Evolutionary conservation across 2,797 vertebrate species (phyloP).

Genomic region (Lerista edwardsae): DNA sequence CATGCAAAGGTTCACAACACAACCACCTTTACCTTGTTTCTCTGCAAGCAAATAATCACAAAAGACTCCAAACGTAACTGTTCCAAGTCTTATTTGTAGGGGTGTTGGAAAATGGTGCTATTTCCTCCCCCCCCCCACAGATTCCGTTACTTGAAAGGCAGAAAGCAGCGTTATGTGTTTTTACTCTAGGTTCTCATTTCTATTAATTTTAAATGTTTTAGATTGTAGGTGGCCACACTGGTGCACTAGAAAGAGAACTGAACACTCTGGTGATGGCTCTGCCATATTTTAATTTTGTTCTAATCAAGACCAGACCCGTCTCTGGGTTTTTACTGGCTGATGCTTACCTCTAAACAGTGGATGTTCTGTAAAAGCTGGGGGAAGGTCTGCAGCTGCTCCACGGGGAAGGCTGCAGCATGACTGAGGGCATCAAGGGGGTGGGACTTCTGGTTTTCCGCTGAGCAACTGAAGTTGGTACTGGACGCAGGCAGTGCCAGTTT

Average conservation of each 20-base stretch:
- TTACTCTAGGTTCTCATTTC: too few species aligned
- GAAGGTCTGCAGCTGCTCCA: conserved; percentile 86
- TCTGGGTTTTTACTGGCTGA: background rate
- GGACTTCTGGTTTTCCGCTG: background rate
- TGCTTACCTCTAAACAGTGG: conserved; percentile 87
- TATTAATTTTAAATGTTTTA: too few species aligned
- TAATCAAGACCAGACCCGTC: too few species aligned
- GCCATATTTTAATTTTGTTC: too few species aligned
- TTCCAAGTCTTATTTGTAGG: too few species aligned
- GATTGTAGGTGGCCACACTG: too few species aligned
- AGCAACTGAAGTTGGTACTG: conserved; percentile 31
- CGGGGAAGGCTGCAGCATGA: conserved; percentile 67
- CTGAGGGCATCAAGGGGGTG: background rate
- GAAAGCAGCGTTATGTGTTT: too few species aligned
- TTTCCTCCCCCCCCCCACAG: too few species aligned
- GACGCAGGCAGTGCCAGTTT: conserved; percentile 76
- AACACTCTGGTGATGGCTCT: too few species aligned
- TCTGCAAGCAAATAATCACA: background rate
- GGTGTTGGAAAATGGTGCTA: too few species aligned
- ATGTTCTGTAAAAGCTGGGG: conserved; percentile 88
- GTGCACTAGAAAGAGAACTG: too few species aligned
- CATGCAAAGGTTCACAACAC: background rate
- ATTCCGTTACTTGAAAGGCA: too few species aligned
- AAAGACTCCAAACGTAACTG: background rate
- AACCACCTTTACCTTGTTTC: background rate